phyloP scores from a whole-genome alignment of 2,797 vertebrate genomes.

The Gobionotothen gibberifrons region DNA sequence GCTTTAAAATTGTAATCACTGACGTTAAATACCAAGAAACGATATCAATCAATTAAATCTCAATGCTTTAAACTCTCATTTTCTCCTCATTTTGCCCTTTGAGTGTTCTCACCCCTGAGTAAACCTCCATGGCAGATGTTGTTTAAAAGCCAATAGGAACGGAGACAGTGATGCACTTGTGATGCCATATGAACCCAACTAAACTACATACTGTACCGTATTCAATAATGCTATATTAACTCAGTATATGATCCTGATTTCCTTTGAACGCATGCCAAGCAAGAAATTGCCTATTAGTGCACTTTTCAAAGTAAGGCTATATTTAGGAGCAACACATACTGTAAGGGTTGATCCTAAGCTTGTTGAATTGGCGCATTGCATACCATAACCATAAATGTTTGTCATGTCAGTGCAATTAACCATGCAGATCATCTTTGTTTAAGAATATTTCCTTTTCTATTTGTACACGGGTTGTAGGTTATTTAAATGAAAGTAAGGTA shows the following conservation, averaged over 20 bases:
- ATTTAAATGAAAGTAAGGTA: conserved; percentile 1
- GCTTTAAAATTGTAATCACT: conserved; percentile 69
- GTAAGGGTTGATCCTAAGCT: conserved; percentile 36
- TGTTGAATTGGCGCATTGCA: conserved; percentile 47
- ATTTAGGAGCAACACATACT: conserved; percentile 50
- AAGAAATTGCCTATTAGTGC: conserved; percentile 51
- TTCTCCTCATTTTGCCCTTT: conserved; percentile 43
- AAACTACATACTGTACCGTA: conserved; percentile 35
- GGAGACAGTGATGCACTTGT: conserved; percentile 55
- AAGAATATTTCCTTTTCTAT: not conserved
- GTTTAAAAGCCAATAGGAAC: conserved; percentile 57
- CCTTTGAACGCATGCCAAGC: conserved; percentile 65
- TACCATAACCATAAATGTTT: conserved; percentile 32
- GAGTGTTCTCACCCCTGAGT: conserved; percentile 56
- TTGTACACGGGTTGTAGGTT: not conserved
- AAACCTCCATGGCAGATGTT: conserved; percentile 67
- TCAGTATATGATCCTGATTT: conserved; percentile 46
- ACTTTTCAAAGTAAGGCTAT: conserved; percentile 60
- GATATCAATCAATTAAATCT: conserved; percentile 71
- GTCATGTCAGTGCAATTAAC: conserved; percentile 11
- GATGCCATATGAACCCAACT: conserved; percentile 64
- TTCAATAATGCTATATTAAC: conserved; percentile 61
- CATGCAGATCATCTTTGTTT: conserved; percentile 6
- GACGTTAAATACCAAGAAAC: conserved; percentile 46
- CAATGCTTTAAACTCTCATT: conserved; percentile 51